Evolutionary conservation across 1,140 invertebrate genomes (phyloP).

Genomic region (Drosophila watanabei): DNA sequence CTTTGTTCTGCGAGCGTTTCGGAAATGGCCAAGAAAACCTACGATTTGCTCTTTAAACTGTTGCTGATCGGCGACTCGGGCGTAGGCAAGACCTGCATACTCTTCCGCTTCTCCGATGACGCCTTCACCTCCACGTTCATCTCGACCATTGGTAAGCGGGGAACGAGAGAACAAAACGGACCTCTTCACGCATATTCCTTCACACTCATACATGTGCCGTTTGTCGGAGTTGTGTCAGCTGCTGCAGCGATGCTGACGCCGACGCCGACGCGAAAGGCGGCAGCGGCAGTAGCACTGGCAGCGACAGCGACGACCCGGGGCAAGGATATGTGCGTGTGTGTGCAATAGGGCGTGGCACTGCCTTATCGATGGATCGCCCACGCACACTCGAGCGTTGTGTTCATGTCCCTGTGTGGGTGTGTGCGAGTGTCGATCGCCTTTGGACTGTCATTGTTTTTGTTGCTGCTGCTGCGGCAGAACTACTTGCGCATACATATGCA

Average conservation of each 20-base stretch:
- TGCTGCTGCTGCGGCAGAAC: background rate
- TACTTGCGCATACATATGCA: background rate
- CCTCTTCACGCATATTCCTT: constrained; percentile 8
- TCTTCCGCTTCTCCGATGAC: constrained; percentile 99
- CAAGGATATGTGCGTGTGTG: constrained; percentile 48
- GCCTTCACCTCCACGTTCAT: constrained; percentile 99
- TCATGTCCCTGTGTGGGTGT: constrained; percentile 8
- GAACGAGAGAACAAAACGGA: constrained; percentile 20
- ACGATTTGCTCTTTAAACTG: constrained; percentile 99
- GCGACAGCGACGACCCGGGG: constrained; percentile 24
- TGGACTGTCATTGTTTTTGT: constrained; percentile 45
- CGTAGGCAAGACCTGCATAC: constrained; percentile 99
- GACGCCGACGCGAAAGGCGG: constrained; percentile 16
- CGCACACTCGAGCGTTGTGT: constrained; percentile 4
- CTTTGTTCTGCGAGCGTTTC: constrained; percentile 57
- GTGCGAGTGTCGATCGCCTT: constrained; percentile 29
- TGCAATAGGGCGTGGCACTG: constrained; percentile 66
- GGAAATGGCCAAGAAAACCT: constrained; percentile 97
- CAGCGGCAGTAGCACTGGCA: constrained; percentile 9
- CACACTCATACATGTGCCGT: constrained; percentile 18
- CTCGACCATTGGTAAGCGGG: constrained; percentile 96
- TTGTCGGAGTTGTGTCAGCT: constrained; percentile 33
- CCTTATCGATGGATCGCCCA: constrained; percentile 22
- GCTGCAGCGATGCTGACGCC: constrained; percentile 17
- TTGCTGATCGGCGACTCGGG: constrained; percentile 99